phyloP scores from a whole-genome alignment of 2,797 vertebrate genomes.

The Siniperca obscura region DNA sequence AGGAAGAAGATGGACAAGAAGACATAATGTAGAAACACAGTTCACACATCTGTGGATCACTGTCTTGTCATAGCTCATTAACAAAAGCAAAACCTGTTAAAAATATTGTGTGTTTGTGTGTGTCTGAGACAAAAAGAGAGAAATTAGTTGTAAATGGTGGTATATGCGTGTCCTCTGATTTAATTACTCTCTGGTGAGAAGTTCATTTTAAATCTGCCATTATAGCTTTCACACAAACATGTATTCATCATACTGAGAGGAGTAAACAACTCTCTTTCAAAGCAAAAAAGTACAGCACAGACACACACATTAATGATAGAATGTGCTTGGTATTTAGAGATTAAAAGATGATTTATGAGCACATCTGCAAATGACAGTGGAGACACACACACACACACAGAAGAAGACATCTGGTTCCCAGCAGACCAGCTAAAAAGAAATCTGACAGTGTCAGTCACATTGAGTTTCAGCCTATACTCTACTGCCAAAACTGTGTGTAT shows the following conservation, averaged over 20 bases:
- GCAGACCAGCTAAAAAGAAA: constrained; percentile 22
- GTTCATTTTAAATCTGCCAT: constrained; percentile 60
- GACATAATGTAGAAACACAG: neutral
- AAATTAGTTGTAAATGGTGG: neutral
- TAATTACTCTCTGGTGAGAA: constrained; percentile 55
- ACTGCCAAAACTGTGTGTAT: constrained; percentile 1
- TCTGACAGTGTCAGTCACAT: constrained; percentile 21
- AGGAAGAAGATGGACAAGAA: neutral
- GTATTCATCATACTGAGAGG: constrained; percentile 49
- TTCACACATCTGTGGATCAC: constrained; percentile 2
- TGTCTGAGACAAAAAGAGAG: neutral
- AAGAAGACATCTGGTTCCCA: constrained; percentile 57
- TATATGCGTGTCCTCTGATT: constrained; percentile 44
- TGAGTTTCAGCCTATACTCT: constrained; percentile 5
- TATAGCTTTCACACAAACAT: constrained; percentile 64
- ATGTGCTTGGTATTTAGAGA: constrained; percentile 10
- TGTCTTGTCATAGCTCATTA: neutral
- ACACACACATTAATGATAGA: constrained; percentile 11
- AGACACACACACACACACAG: constrained; percentile 24
- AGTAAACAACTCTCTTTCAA: constrained; percentile 50
- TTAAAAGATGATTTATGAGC: constrained; percentile 22
- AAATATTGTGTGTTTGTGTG: neutral
- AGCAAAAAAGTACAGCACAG: neutral
- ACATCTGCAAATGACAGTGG: constrained; percentile 42
- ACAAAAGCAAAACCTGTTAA: neutral